Base-by-base conservation (phyloP, 2,113 vertebrate species). In the Urocitellus parryii region DNA sequence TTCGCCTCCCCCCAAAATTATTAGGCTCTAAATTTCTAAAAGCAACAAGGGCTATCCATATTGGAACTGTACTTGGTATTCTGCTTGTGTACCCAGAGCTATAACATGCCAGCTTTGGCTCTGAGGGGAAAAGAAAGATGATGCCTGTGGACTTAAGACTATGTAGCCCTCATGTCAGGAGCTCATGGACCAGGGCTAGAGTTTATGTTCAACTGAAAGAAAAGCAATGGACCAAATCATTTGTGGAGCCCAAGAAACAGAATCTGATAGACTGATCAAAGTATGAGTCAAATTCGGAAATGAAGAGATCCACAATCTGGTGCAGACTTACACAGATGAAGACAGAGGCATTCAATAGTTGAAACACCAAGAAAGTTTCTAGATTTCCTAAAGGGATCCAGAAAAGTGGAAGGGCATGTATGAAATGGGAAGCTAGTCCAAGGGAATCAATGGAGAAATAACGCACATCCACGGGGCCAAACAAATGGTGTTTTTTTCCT, bases 1-100 rank as follows among this genome's bases (percentile, higher is more conserved):
- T 22, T 10, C 39, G 39, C 29, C 0, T 73, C 84, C 22, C 6
- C 0, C 0, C 2, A 61, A 96, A 85, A 65, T 76, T 65, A 95
- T 86, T 91, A 96, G 94, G 91, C 86, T 95, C 93, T 67, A 89
- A 89, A 91, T 87, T 91, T 94, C 68, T 88, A 95, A 94, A 96
- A 95, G 89, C 17, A 90, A 93, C 88, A 93, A 96, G 91, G 91
- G 82, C 91, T 97, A 61, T 76, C 88, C 53, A 86, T 74, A 96
- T 91, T 45, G 88, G 91, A 95, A 18, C 45, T 56, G 14, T 45
- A 56, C 42, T 80, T 82, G 89, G 83, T 84, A 77, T 84, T 93
- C 61, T 85, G 25, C 61, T 42, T 88, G 48, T 92, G n/a, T 95
- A 32, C 74, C 27, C 78, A 77, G 82, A 96, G 79, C 82, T 95